These are phyloP conservation scores for Herpailurus yagouaroundi DNA, from an alignment of 2,113 vertebrate genomes.

Conservation along the genomic window DNA sequence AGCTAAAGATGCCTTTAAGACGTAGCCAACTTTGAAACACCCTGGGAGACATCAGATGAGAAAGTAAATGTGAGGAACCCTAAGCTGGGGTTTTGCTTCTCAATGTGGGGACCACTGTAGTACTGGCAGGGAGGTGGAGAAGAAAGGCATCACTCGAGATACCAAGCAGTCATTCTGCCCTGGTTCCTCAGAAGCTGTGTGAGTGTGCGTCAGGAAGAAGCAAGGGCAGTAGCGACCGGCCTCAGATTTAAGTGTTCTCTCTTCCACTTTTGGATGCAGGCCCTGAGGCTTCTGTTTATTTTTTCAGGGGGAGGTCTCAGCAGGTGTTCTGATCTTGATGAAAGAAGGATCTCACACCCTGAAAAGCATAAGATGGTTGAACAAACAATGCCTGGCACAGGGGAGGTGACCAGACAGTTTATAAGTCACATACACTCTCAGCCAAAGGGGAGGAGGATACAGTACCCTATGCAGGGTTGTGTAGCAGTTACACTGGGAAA, in stretches of 20 bases:
- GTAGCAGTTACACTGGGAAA: background rate
- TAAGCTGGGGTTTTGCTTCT: background rate
- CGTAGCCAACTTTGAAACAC: background rate
- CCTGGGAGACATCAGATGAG: background rate
- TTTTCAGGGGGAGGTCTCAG: background rate
- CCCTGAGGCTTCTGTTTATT: background rate
- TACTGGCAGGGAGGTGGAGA: background rate
- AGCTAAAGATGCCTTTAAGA: background rate
- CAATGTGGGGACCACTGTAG: fast-evolving
- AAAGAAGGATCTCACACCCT: background rate
- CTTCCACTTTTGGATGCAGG: background rate
- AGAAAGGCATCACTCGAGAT: background rate
- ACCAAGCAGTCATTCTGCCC: too few relatives aligned
- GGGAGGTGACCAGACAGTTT: background rate
- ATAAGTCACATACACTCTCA: background rate
- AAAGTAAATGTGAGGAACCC: background rate
- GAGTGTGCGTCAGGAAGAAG: background rate
- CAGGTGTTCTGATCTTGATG: background rate
- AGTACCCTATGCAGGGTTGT: too few relatives aligned
- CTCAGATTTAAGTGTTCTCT: background rate
- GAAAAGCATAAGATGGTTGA: background rate
- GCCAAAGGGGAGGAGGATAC: too few relatives aligned
- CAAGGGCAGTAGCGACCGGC: fast-evolving
- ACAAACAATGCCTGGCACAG: background rate
- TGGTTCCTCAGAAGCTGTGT: too few relatives aligned